phyloP scores from a whole-genome alignment of 2,888 invertebrate genomes.

The Lasioglossum leucozonium region DNA sequence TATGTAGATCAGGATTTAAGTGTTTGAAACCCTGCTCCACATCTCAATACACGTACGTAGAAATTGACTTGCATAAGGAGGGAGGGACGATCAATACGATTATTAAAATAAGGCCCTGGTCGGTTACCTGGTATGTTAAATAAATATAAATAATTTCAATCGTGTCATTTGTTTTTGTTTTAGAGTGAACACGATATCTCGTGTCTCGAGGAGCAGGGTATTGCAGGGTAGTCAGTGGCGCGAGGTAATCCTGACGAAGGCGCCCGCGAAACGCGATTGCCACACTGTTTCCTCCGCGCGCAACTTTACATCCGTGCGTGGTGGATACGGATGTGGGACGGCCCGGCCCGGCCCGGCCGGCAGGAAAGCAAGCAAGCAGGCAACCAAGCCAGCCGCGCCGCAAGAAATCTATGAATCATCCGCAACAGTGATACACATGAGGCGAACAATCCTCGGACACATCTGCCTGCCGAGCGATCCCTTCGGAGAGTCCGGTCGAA shows the following conservation, averaged over 20 bases:
- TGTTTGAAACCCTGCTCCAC: too few species aligned
- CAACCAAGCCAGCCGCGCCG: conserved; percentile 9
- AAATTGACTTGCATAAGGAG: too few species aligned
- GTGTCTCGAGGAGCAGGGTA: conserved; percentile 55
- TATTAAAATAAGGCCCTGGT: too few species aligned
- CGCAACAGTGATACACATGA: conserved; percentile 56
- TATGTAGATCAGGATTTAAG: too few species aligned
- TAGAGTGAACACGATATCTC: conserved; percentile 29
- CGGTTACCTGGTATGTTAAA: too few species aligned
- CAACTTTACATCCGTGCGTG: conserved; percentile 67
- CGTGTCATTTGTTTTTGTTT: background rate
- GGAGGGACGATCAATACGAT: too few species aligned
- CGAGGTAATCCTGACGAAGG: conserved; percentile 62
- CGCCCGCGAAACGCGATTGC: conserved; percentile 68
- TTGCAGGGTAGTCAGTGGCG: conserved; percentile 64
- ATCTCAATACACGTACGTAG: too few species aligned
- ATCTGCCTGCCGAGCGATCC: conserved; percentile 58
- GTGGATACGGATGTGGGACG: conserved; percentile 67
- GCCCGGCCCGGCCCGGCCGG: conserved; percentile 35
- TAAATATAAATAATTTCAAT: background rate
- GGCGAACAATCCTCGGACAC: conserved; percentile 45
- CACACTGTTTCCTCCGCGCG: conserved; percentile 68
- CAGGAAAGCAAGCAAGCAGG: conserved; percentile 32
- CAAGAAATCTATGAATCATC: conserved; percentile 73
- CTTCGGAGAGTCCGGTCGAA: conserved; percentile 32